Conservation (phyloP, 2,797 vertebrate species). For the Jordanella pulchra region DNA sequence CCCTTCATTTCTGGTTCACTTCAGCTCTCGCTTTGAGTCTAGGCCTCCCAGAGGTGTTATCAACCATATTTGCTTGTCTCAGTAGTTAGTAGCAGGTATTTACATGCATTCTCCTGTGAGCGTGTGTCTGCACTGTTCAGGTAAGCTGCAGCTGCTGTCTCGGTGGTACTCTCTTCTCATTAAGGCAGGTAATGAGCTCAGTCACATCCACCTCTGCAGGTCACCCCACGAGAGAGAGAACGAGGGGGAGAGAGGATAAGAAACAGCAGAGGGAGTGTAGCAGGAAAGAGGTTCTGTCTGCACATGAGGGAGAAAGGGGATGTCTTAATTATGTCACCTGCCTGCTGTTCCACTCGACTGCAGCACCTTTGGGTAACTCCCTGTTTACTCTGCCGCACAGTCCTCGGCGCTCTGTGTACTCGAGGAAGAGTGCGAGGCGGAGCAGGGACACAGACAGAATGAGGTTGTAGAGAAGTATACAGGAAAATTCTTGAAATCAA, state of each 20-base stretch:
- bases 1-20: conserved; percentile 30
- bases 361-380: conserved; percentile 69
- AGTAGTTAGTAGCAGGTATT: conserved; percentile 62
- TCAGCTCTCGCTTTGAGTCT: conserved; percentile 30
- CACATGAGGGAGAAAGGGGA: conserved; percentile 52
- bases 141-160: conserved; percentile 72
- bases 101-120: conserved; percentile 50
- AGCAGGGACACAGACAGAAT: conserved; percentile 62
- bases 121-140: conserved; percentile 49
- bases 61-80: conserved; percentile 60
- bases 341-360: conserved; percentile 60
- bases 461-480: conserved; percentile 47
- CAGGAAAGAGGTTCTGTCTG: conserved; percentile 35
- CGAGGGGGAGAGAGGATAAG: conserved; percentile 49
- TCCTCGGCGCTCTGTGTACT: conserved; percentile 32
- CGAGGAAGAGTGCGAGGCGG: conserved; percentile 30
- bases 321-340: conserved; percentile 73
- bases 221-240: conserved; percentile 69
- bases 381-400: conserved; percentile 50
- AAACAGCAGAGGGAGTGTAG: conserved; percentile 55
- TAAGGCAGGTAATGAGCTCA: conserved; percentile 78
- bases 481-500: conserved; percentile 65
- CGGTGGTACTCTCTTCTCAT: conserved; percentile 76
- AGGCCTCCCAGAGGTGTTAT: conserved; percentile 57
- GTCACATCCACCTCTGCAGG: conserved; percentile 74